Evolutionary conservation across 2,888 invertebrate genomes (phyloP), one percentile per base, ranked within the genome.

Genomic region (Tillus elongatus): DNA sequence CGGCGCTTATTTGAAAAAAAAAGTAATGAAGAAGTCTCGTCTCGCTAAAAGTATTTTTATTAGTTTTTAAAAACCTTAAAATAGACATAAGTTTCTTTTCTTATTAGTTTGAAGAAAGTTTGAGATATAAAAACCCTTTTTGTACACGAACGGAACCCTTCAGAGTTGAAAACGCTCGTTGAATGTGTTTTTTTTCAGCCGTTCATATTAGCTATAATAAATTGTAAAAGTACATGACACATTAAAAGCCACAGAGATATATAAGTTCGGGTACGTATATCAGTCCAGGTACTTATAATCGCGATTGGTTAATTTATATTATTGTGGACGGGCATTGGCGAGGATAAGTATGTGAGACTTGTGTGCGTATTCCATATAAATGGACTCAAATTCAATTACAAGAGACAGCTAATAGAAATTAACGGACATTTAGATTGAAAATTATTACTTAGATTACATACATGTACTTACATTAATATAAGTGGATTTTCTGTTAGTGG

Each of bases 221-320:
- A 60, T 60, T 54, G 52, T 49, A 45, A 50, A 41, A 47, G 49
- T 52, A 60, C 57, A 59, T 55, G 59, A 55, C 57, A 56, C 51
- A 56, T 55, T 59, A 59, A 59, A 58, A 60, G 58, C 58, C 50
- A 41, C 42, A 44, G 42, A 55, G 54, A 54, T 54, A 54, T 52
- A 51, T 47, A 40, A 46, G 50, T n/a, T 46, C 49, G 37, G 43
- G 46, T 51, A 36, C 47, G 51, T 49, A 54, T 53, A 53, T 51
- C 45, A 46, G 45, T 29, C 34, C 29, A 28, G 49, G 47, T 50
- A 52, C 52, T 54, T 57, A 54, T 56, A 56, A 57, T 57, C 56
- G 48, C 41, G 46, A 52, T 46, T 45, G 45, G 49, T 42, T 46
- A 52, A 55, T 55, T 55, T 55, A 55, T 54, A 50, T 53, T 49